Evolutionary conservation across 1,140 invertebrate species (phyloP), one percentile per base, ranked within the genome.

Genomic region (Aphis craccivora): DNA sequence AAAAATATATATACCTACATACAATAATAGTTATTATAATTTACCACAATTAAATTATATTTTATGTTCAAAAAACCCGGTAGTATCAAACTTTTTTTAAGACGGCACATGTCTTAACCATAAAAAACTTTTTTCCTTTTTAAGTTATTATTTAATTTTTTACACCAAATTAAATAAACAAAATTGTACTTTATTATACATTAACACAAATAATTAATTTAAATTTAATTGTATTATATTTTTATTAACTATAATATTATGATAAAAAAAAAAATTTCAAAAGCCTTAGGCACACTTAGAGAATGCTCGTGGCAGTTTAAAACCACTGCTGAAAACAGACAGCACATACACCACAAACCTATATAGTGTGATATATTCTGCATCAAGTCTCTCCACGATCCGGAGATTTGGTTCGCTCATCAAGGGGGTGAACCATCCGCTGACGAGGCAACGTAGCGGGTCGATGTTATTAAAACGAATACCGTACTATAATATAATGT

Each of bases 401-500:
- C 91, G 91, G 91, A 92, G 91, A 92, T 92, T 92, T 45, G 91
- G 91, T 83, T 35, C 67, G 67, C 91, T 92, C 76, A 51, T 92
- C 91, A 92, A 92, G 91, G n/a, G 87, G 60, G 86, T 30, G 86
- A 48, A 76, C 60, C 60, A n/a, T 76, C 60, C 60, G 60, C 60
- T 76, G 60, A 76, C 60, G 45, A 55, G 90, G 53, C 25, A 40
- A 14, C n/a, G 84, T 30, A 14, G 40, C 30, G 90, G 67, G 91
- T 92, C 91, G 91, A 92, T 92, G 76, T 92, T 92, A 92, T 92
- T 92, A 92, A 92, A 92, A 92, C 40, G 48, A 55, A 25, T 86
- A 86, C 48, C 81, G 25, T 84, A 30, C 60, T 53, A 53, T 90
- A 25, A 30, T 86, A 43, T 87, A 45, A 67, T 43, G 6, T 45